Conservation (phyloP, 35 echinoderm and acorn worm species). For the Lytechinus variegatus region DNA sequence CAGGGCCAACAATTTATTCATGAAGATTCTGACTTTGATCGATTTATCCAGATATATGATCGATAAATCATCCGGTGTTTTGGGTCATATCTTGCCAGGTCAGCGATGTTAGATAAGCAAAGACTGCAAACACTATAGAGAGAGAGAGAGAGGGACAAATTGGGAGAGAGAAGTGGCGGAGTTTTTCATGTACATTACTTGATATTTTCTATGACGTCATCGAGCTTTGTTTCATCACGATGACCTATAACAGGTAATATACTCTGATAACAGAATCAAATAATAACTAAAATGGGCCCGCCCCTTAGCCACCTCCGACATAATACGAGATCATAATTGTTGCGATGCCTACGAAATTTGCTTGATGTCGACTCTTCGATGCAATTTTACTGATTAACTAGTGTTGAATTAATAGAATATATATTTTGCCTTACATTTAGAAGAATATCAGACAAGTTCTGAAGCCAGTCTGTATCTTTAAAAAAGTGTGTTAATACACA, state of each 20-base stretch:
- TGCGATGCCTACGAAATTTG: too few species aligned
- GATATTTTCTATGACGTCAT: not conserved
- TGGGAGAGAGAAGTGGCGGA: not conserved
- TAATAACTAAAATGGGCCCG: not conserved
- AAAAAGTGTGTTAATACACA: too few species aligned
- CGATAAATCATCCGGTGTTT: conserved; percentile 10
- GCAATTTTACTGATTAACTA: too few species aligned
- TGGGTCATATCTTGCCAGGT: not conserved
- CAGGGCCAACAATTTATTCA: not conserved
- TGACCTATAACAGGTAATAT: not conserved
- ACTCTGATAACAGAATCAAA: not conserved
- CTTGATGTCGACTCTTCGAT: too few species aligned
- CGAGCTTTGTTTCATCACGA: not conserved
- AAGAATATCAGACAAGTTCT: too few species aligned
- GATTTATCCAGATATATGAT: conserved; percentile 20
- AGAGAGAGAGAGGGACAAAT: not conserved
- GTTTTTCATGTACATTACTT: not conserved
- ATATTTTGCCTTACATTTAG: too few species aligned
- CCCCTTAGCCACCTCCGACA: not conserved
- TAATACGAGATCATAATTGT: not conserved
- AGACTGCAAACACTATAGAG: not conserved
- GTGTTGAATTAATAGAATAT: too few species aligned
- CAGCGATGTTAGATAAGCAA: not conserved
- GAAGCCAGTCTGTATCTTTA: too few species aligned
- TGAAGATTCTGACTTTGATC: conserved; percentile 12